A percentile compares a stretch with the other conserved stretches of the same genome.
These are phyloP conservation scores for Furcifer pardalis DNA, from an alignment of 2,797 vertebrate genomes.

Conservation along the genomic window DNA sequence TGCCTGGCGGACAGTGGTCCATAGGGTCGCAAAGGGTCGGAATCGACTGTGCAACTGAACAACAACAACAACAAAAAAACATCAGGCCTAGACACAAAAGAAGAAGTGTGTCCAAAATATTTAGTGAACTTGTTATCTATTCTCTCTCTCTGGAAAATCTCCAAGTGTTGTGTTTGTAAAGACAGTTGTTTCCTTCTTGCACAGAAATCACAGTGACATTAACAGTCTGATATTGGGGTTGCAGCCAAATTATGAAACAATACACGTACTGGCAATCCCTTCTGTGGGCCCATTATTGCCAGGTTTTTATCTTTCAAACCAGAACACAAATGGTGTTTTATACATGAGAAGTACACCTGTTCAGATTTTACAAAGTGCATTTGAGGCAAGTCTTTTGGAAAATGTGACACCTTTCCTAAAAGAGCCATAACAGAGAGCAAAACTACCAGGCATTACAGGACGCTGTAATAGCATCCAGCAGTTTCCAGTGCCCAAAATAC, in stretches of 20 bases:
- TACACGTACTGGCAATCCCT: conserved; percentile 38
- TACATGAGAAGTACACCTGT: conserved; percentile 26
- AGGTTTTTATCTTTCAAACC: conserved; percentile 50
- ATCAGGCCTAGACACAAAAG: too few relatives aligned
- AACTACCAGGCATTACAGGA: conserved; percentile 35
- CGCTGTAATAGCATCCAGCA: conserved; percentile 42
- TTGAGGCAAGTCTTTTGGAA: conserved; percentile 43
- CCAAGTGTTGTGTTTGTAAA: background rate
- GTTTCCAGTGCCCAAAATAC: conserved; percentile 51
- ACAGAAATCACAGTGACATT: background rate
- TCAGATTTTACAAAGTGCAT: conserved; percentile 44
- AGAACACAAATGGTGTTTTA: conserved; percentile 48
- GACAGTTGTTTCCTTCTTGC: background rate
- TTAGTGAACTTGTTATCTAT: background rate
- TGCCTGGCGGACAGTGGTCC: too few relatives aligned
- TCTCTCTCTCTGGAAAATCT: conserved; percentile 39
- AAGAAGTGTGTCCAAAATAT: too few relatives aligned
- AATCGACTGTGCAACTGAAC: too few relatives aligned
- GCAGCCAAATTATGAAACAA: conserved; percentile 52
- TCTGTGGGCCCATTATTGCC: conserved; percentile 35
- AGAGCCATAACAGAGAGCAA: conserved; percentile 42
- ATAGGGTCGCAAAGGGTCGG: too few relatives aligned
- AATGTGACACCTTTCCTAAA: conserved; percentile 53
- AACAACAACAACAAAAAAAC: too few relatives aligned
- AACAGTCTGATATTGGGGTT: conserved; percentile 37